Percentiles rank a stretch among this genome's conserved stretches.
Conservation (phyloP, 2,797 vertebrate genomes). For the Ctenosaura bakeri region DNA sequence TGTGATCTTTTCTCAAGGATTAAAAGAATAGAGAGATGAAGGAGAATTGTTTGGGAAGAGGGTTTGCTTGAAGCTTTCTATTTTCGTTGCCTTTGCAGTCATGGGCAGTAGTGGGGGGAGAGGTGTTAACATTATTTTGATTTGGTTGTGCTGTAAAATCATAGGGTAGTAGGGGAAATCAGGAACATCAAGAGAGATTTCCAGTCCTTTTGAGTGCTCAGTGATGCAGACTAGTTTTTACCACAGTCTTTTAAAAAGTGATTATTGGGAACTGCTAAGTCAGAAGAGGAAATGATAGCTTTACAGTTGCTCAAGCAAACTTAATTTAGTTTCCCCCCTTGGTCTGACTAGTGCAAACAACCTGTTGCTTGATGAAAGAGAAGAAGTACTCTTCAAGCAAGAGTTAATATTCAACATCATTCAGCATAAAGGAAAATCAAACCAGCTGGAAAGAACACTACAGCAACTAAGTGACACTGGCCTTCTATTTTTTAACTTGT, state of each 20-base stretch:
- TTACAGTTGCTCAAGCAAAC: background rate
- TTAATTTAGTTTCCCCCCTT: background rate
- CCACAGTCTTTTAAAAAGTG: background rate
- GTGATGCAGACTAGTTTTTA: background rate
- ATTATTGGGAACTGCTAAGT: conserved; percentile 9
- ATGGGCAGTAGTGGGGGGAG: background rate
- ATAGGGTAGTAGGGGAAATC: background rate
- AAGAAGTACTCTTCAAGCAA: conserved; percentile 15
- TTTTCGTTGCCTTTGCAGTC: conserved; percentile 14
- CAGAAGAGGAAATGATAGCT: conserved; percentile 16
- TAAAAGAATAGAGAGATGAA: background rate
- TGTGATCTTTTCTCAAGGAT: background rate
- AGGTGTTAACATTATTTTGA: background rate
- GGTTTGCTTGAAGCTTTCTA: conserved; percentile 1
- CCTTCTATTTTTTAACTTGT: conserved; percentile 1
- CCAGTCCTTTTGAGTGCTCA: background rate
- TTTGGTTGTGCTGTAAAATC: background rate
- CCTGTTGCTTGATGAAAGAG: conserved; percentile 19
- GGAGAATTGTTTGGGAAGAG: background rate
- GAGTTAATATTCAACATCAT: conserved; percentile 30
- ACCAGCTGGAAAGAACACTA: background rate
- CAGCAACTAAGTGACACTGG: background rate
- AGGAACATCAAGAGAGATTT: background rate
- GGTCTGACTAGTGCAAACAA: background rate
- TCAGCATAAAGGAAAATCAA: conserved; percentile 19